A percentile compares a stretch with the other conserved stretches of the same genome.
Conservation (phyloP, 2,113 vertebrate species). For the Phoenicopterus ruber region DNA sequence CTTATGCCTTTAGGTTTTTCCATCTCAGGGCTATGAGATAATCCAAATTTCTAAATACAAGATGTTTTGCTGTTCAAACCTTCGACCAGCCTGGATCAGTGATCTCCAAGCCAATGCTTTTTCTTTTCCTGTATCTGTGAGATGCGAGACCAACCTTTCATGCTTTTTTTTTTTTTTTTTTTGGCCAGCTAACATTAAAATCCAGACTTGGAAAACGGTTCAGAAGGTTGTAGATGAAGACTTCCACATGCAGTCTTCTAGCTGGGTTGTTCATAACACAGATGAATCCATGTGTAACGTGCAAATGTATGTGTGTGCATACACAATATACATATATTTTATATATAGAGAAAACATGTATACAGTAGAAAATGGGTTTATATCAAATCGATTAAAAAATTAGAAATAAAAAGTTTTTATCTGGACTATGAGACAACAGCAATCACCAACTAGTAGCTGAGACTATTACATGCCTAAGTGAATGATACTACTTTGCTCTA, state of each 20-base stretch:
- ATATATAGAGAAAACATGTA: fast-evolving
- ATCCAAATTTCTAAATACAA: not conserved
- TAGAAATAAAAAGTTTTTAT: not conserved
- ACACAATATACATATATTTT: not conserved
- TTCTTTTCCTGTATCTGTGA: not conserved
- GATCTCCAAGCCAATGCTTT: not conserved
- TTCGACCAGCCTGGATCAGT: not conserved
- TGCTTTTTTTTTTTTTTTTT: not conserved
- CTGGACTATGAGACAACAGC: not conserved
- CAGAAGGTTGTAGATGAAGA: not conserved
- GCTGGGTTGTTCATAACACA: not conserved
- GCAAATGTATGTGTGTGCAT: not conserved
- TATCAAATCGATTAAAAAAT: not conserved
- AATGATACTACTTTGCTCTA: not conserved
- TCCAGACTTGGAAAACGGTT: not conserved
- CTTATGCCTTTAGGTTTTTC: not conserved
- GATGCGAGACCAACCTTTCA: not conserved
- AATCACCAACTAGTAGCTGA: not conserved
- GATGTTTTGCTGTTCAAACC: not conserved
- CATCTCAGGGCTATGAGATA: not conserved
- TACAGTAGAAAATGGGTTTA: not conserved
- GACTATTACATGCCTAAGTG: fast-evolving
- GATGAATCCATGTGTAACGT: not conserved
- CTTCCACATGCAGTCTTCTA: not conserved
- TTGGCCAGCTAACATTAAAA: not conserved